Evolutionary conservation across 2,113 vertebrate genomes (phyloP).

Genomic region (Crotophaga sulcirostris): DNA sequence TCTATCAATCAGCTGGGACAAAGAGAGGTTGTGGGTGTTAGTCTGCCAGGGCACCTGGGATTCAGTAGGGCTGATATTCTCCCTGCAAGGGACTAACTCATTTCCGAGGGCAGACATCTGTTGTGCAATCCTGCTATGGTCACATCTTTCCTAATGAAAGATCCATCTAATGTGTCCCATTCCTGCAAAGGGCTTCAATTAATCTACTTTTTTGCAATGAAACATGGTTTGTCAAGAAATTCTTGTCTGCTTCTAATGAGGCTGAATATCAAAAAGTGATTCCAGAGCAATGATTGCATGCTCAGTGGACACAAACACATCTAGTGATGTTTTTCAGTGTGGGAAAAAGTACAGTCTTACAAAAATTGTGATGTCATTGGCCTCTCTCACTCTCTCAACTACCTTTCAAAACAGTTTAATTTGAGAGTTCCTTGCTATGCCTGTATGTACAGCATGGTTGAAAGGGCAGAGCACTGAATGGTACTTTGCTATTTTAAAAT

Average conservation of each 20-base stretch:
- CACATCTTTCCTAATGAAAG: neutral
- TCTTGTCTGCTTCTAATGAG: neutral
- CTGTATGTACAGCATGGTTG: neutral
- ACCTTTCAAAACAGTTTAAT: neutral
- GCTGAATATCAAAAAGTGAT: neutral
- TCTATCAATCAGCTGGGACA: neutral
- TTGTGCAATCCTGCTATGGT: neutral
- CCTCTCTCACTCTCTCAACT: neutral
- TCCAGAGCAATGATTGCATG: neutral
- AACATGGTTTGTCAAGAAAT: neutral
- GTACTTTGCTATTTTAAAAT: slow-evolving; percentile 12
- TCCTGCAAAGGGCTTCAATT: neutral
- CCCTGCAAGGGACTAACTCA: neutral
- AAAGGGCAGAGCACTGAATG: neutral
- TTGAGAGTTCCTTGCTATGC: neutral
- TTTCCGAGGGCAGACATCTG: neutral
- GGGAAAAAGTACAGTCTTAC: neutral
- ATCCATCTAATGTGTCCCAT: rapidly evolving
- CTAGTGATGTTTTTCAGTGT: neutral
- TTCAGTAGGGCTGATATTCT: neutral
- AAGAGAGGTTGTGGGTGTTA: neutral
- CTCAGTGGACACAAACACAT: neutral
- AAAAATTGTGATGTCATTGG: neutral
- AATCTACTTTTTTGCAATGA: neutral
- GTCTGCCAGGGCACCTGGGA: neutral